phyloP scores from a whole-genome alignment of 2,797 vertebrate species.

The Eptatretus atami region DNA sequence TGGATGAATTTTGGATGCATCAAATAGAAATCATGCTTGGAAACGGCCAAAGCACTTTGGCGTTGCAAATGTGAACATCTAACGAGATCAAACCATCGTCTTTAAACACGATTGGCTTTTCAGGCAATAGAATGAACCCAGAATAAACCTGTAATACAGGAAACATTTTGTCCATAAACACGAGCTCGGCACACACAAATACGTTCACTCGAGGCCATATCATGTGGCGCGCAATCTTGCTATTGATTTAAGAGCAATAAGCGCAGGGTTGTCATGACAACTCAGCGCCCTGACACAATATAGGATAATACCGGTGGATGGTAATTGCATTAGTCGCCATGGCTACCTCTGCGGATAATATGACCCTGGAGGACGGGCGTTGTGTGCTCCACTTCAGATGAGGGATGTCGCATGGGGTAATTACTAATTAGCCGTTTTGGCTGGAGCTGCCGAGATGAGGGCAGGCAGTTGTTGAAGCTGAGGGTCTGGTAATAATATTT shows the following conservation, averaged over 20 bases:
- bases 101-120: too few species aligned
- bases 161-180: too few species aligned
- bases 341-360: conserved; percentile 3
- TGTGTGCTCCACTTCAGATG: conserved; percentile 4
- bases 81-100: too few species aligned
- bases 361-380: conserved; percentile 5
- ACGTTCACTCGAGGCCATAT: not conserved
- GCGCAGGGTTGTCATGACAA: conserved; percentile 1
- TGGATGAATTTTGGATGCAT: too few species aligned
- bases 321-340: conserved; percentile 6
- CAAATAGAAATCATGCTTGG: too few species aligned
- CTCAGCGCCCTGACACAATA: conserved; percentile 6
- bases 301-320: conserved; percentile 5
- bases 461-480: too few species aligned
- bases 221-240: not conserved
- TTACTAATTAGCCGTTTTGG: conserved; percentile 1
- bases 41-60: too few species aligned
- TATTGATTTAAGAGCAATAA: conserved; percentile 6
- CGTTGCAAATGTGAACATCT: too few species aligned
- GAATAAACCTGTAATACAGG: too few species aligned
- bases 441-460: not conserved
- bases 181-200: not conserved
- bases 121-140: too few species aligned
- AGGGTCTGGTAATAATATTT: too few species aligned
- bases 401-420: not conserved